A percentile compares a stretch with the other conserved stretches of the same genome.
These are phyloP conservation scores for Bambusicola thoracicus DNA, from an alignment of 2,113 vertebrate genomes.

Conservation along the genomic window DNA sequence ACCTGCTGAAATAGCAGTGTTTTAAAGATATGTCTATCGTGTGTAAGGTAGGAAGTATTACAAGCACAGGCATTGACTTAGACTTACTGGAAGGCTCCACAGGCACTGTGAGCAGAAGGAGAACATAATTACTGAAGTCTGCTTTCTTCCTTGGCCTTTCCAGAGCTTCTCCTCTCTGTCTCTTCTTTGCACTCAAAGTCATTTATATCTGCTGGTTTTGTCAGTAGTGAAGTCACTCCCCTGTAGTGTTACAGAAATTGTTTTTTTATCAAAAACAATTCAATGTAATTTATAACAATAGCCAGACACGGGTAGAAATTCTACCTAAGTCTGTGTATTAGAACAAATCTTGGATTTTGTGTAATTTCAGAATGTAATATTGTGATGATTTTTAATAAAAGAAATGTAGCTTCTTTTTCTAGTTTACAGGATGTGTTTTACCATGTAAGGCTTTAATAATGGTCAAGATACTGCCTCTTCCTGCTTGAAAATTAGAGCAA, in stretches of 20 bases:
- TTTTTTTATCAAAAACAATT: not conserved
- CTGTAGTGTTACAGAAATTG: not conserved
- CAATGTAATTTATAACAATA: not conserved
- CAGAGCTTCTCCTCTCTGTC: not conserved
- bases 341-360: not conserved
- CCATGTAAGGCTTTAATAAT: not conserved
- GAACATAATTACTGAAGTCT: no score
- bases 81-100: not conserved
- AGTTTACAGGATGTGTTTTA: not conserved
- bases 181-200: not conserved
- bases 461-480: not conserved
- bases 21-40: fast-evolving
- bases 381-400: slow-evolving; percentile 14
- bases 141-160: not conserved
- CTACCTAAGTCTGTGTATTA: not conserved
- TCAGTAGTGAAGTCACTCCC: not conserved
- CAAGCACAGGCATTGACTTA: fast-evolving
- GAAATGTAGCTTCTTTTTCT: not conserved
- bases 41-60: fast-evolving
- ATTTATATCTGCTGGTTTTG: not conserved
- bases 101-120: not conserved
- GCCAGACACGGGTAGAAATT: slow-evolving; percentile 18
- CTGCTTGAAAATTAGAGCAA: not conserved
- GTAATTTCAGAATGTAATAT: not conserved
- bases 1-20: not conserved